phyloP scores from a whole-genome alignment of 1,140 invertebrate genomes.

The Sminthurides bifidus region DNA sequence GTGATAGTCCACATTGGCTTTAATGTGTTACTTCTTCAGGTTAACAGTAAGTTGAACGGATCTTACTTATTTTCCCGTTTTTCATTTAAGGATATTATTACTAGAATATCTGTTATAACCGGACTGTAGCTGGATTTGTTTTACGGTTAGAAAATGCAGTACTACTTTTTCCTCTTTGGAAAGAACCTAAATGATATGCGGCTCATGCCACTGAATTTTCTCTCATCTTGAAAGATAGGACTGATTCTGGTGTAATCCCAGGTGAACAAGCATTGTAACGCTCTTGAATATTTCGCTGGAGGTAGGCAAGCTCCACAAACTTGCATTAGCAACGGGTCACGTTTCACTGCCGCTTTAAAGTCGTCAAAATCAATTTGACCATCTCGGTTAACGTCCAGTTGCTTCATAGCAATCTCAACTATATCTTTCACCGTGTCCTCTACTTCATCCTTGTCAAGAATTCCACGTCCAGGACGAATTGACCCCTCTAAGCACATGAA shows the following conservation, averaged over 20 bases:
- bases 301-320: conserved; percentile 62
- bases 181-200: too few species aligned
- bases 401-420: conserved; percentile 58
- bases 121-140: too few species aligned
- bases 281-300: conserved; percentile 48
- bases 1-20: too few species aligned
- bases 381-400: conserved; percentile 49
- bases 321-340: conserved; percentile 57
- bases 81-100: too few species aligned
- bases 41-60: too few species aligned
- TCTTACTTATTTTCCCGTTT: too few species aligned
- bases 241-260: neutral
- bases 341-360: conserved; percentile 49
- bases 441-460: conserved; percentile 65
- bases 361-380: conserved; percentile 59
- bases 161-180: too few species aligned
- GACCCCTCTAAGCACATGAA: conserved; percentile 58
- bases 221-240: neutral
- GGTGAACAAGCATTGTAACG: conserved; percentile 39
- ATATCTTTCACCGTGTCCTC: conserved; percentile 79
- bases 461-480: conserved; percentile 16
- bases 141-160: too few species aligned
- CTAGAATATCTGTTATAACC: too few species aligned
- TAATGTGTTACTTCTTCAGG: too few species aligned
- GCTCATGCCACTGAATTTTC: neutral